Evolutionary conservation across 2,113 vertebrate species (phyloP).

Genomic region (Motacilla tschutschensis): DNA sequence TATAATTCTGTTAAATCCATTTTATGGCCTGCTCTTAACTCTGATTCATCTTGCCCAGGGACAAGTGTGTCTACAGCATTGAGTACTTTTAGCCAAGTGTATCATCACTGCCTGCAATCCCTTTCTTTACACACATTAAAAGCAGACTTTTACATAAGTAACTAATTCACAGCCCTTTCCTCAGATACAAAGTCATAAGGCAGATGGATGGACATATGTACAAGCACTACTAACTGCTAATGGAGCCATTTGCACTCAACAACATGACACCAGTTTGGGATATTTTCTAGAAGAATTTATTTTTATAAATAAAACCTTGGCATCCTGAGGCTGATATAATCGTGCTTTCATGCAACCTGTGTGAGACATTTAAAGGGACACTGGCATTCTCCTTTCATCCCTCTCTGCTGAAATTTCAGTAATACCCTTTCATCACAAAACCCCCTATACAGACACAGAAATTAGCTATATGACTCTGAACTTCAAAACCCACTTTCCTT

Average conservation of each 20-base stretch:
- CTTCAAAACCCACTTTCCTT: background rate
- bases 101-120: background rate
- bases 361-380: background rate
- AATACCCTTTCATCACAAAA: background rate
- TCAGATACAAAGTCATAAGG: background rate
- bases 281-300: slow-evolving; percentile 18
- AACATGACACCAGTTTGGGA: background rate
- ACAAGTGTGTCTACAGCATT: background rate
- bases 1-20: background rate
- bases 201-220: slow-evolving; percentile 52
- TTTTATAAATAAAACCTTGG: slow-evolving; percentile 43
- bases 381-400: background rate
- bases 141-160: background rate
- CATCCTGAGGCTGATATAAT: background rate
- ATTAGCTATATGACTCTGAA: background rate
- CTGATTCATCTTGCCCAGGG: background rate
- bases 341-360: background rate
- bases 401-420: background rate
- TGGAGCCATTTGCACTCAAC: slow-evolving; percentile 13
- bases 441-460: background rate
- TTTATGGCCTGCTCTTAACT: background rate
- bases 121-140: background rate
- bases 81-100: background rate
- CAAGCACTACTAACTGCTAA: background rate
- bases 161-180: background rate